Evolutionary conservation across 2,888 invertebrate species (phyloP).

Genomic region (Buathra laborator): DNA sequence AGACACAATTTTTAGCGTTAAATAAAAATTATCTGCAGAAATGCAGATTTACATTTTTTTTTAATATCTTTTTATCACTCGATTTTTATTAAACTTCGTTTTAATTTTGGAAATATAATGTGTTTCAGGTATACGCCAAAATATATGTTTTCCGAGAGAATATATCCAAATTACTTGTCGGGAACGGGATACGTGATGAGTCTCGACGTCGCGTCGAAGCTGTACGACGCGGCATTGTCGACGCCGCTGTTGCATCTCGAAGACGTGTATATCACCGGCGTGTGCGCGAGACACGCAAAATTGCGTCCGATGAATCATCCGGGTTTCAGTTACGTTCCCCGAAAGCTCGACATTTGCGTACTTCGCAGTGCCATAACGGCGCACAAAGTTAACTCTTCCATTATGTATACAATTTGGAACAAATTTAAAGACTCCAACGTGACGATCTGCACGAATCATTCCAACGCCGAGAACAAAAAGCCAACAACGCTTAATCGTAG

Average conservation of each 20-base stretch:
- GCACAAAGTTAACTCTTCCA: constrained; percentile 86
- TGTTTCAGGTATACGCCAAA: constrained; percentile 90
- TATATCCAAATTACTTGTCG: constrained; percentile 93
- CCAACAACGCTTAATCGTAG: constrained; percentile 71
- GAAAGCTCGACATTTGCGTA: constrained; percentile 86
- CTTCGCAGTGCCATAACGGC: constrained; percentile 86
- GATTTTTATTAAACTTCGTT: too few relatives aligned
- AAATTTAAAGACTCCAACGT: constrained; percentile 77
- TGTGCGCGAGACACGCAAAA: constrained; percentile 88
- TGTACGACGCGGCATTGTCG: constrained; percentile 89
- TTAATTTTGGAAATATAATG: not conserved
- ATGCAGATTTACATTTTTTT: too few relatives aligned
- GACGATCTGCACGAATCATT: constrained; percentile 70
- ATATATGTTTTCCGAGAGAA: constrained; percentile 90
- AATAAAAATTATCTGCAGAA: too few relatives aligned
- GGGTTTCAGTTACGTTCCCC: constrained; percentile 88
- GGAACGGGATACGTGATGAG: constrained; percentile 94
- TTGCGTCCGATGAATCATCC: constrained; percentile 89
- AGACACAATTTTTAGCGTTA: too few relatives aligned
- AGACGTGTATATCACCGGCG: constrained; percentile 92
- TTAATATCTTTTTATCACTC: too few relatives aligned
- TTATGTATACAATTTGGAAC: constrained; percentile 84
- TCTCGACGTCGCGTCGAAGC: constrained; percentile 88
- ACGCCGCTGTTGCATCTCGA: constrained; percentile 92
- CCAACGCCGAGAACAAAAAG: constrained; percentile 67